Evolutionary conservation across 1,140 invertebrate species (phyloP), one percentile per base, ranked within the genome.

Genomic region (Procambarus virginalis): DNA sequence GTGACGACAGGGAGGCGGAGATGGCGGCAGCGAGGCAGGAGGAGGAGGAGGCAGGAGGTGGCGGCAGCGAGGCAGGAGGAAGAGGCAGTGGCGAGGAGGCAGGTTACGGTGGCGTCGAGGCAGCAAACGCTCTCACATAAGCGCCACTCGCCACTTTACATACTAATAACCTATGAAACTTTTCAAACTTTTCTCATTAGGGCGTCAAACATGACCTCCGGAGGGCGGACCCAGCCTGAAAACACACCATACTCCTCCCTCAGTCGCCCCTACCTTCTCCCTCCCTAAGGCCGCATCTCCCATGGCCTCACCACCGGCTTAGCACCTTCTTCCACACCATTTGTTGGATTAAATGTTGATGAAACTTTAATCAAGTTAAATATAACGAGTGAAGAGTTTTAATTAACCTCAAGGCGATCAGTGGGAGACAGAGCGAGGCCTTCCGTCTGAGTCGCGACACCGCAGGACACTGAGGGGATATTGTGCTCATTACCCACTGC

Each of bases 141-240:
- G 46, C 12, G n/a, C 17, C 45, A 48, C 76, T 14, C 46, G 3
- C 76, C 76, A 78, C 76, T 78, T 78, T 78, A 78, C 76, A 78
- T 78, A 78, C 76, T 78, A 78, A 78, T 78, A 78, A 48, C 76
- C n/a, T 48, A 46, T 12, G 76, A 78, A 46, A 78, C 76, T 78
- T 78, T 78, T 78, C 76, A 78, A 78, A 78, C 76, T 78, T 78
- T 78, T 78, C 76, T 78, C 76, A 78, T 78, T 78, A 78, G 76
- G 76, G 76, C 20, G 45, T 78, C 76, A 78, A 78, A 78, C 76
- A 78, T 78, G 76, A 78, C 76, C 76, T 78, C 76, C 48, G 45
- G 12, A 78, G 45, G 76, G 45, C 48, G n/a, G 3, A 9, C 46
- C 12, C 46, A n/a, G 76, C 14, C 45, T 8, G 17, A 78, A 78